phyloP scores from a whole-genome alignment of 2,113 vertebrate genomes.

The Brachypteracias leptosomus region DNA sequence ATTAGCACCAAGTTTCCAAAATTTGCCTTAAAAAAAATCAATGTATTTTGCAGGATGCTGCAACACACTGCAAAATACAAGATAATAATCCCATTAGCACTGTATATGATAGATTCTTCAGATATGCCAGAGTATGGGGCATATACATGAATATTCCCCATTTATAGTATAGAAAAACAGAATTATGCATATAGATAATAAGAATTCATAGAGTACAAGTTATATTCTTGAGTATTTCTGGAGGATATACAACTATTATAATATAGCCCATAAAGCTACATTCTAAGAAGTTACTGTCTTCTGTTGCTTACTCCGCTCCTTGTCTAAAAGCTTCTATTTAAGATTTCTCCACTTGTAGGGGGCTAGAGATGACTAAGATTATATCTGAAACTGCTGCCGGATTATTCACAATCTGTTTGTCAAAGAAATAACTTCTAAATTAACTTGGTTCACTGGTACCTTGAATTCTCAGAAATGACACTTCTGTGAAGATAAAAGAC shows the following conservation, averaged over 20 bases:
- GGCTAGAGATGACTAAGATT: background rate
- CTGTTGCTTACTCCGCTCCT: background rate
- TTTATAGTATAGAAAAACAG: conserved; percentile 1
- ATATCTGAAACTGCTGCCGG: background rate
- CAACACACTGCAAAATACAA: background rate
- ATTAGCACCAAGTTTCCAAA: background rate
- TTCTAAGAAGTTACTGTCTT: background rate
- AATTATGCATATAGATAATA: conserved; percentile 18
- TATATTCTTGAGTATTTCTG: conserved; percentile 43
- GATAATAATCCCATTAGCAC: background rate
- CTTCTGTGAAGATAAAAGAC: background rate
- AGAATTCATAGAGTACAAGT: conserved; percentile 41
- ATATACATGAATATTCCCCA: too few relatives aligned
- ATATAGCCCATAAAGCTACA: background rate
- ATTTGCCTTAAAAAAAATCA: background rate
- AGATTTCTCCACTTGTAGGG: background rate
- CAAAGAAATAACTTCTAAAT: background rate
- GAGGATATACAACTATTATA: background rate
- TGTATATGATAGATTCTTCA: background rate
- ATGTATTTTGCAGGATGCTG: background rate
- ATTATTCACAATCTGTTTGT: background rate
- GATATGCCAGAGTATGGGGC: background rate
- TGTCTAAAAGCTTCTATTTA: background rate
- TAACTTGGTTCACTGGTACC: conserved; percentile 44
- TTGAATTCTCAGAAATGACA: conserved; percentile 55